Evolutionary conservation across 2,888 invertebrate species (phyloP).

Genomic region (Eurois occulta): DNA sequence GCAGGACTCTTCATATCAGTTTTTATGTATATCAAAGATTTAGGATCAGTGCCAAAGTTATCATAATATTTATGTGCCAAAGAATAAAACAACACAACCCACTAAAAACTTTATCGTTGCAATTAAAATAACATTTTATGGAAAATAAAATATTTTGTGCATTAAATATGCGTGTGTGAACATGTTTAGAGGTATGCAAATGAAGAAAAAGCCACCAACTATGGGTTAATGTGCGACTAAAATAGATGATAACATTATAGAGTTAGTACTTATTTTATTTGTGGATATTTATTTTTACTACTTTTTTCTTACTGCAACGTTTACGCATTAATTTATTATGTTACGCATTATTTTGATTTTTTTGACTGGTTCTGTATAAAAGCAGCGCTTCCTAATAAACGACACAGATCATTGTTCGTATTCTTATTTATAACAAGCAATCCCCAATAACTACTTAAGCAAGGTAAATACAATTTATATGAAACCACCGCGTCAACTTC

Average conservation of each 20-base stretch:
- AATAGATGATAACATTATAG: slow-evolving; percentile 8
- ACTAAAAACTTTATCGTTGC: slow-evolving; percentile 58
- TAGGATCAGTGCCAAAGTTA: slow-evolving; percentile 58
- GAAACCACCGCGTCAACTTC: too few relatives aligned
- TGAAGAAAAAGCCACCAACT: slow-evolving; percentile 18
- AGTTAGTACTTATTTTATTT: neutral
- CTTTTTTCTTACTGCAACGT: neutral
- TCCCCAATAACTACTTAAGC: too few relatives aligned
- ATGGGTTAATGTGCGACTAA: too few relatives aligned
- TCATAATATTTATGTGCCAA: slow-evolving; percentile 66
- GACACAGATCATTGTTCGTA: too few relatives aligned
- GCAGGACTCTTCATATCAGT: slow-evolving; percentile 60
- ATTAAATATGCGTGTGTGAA: neutral
- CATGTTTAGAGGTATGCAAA: slow-evolving; percentile 2
- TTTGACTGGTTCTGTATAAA: too few relatives aligned
- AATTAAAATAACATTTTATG: slow-evolving; percentile 34
- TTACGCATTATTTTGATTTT: too few relatives aligned
- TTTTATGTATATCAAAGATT: slow-evolving; percentile 64
- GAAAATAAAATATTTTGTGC: slow-evolving; percentile 23
- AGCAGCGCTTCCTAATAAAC: too few relatives aligned
- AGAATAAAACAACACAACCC: slow-evolving; percentile 58
- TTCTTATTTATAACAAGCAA: too few relatives aligned
- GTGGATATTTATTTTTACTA: neutral
- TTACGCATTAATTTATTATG: too few relatives aligned
- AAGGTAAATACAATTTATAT: too few relatives aligned